phyloP scores from a whole-genome alignment of 2,797 vertebrate species.

The Scolopax rusticola region DNA sequence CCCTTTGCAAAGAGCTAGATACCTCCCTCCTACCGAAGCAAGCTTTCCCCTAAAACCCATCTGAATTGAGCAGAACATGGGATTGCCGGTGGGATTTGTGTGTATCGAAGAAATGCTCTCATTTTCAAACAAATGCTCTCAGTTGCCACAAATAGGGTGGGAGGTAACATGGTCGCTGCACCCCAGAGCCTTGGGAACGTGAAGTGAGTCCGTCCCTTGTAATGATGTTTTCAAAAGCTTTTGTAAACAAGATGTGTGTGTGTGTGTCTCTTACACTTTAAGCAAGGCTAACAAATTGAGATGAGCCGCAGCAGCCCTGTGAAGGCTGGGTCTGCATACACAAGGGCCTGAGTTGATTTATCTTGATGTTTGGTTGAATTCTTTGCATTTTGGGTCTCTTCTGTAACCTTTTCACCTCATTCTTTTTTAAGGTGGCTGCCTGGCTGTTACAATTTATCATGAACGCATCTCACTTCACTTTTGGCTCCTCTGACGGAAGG shows the following conservation, averaged over 20 bases:
- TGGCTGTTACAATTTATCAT: slow-evolving; percentile 84
- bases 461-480: slow-evolving; percentile 77
- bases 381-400: slow-evolving; percentile 80
- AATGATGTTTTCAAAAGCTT: background rate
- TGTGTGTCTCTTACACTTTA: slow-evolving; percentile 14
- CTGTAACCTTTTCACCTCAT: slow-evolving; percentile 83
- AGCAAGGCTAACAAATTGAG: slow-evolving; percentile 55
- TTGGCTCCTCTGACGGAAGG: slow-evolving; percentile 78
- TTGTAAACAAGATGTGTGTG: background rate
- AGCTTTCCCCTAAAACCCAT: background rate
- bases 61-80: background rate
- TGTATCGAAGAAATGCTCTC: background rate
- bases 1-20: background rate
- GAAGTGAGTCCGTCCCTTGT: background rate
- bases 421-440: slow-evolving; percentile 81
- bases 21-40: background rate
- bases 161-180: background rate
- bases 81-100: background rate
- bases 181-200: background rate
- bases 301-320: slow-evolving; percentile 31
- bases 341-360: slow-evolving; percentile 78
- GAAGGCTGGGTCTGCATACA: slow-evolving; percentile 38
- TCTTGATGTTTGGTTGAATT: slow-evolving; percentile 82
- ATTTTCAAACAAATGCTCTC: background rate
- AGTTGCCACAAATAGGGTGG: background rate